Base-by-base conservation (phyloP, 2,797 vertebrate species). In the Buphagus erythrorhynchus region DNA sequence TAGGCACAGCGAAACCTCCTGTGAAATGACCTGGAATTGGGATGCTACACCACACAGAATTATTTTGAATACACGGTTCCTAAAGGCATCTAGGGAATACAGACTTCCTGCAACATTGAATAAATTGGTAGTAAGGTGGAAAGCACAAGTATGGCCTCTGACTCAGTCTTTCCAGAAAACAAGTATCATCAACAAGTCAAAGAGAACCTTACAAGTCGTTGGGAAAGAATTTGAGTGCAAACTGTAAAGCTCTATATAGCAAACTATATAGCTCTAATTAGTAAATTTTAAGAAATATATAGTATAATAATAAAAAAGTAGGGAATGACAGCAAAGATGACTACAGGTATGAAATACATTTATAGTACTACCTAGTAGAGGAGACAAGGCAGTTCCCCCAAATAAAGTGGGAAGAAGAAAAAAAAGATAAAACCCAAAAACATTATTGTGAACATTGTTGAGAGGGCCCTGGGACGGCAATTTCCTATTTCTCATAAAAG, bases 321-420 rank as follows among this genome's bases (percentile, higher is more conserved):
- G 12, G 42, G 45, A 87, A 75, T 58, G 6, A 58, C 9, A 72
- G 59, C 4, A 22, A 75, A 69, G 26, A 36, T 33, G 3, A 48
- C 51, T 51, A 77, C 5, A 92, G 6, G 3, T 36, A 67, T 36
- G 8, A 63, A 93, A 67, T 71, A 54, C 4, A 51, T 74, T 18
- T 26, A 43, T 18, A 74, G 13, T 33, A 29, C 16, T 59, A 38
- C 33, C 8, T 22, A 57, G 5, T 5, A 28, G 45, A 82, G 17
- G 7, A 66, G 38, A 72, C 9, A 87, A 84, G 11, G 16, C 2
- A 58, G 52, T 46, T 73, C 12, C 9, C 15, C 6, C 10, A 73
- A 49, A 65, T 10, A 67, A 63, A 33, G 4, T 0, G 1, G 22
- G 4, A 11, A 42, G 11, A 75, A 1, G 28, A 5, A 18, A 66